Conservation (phyloP, 2,113 vertebrate species). For the Rhabdornis inornatus region DNA sequence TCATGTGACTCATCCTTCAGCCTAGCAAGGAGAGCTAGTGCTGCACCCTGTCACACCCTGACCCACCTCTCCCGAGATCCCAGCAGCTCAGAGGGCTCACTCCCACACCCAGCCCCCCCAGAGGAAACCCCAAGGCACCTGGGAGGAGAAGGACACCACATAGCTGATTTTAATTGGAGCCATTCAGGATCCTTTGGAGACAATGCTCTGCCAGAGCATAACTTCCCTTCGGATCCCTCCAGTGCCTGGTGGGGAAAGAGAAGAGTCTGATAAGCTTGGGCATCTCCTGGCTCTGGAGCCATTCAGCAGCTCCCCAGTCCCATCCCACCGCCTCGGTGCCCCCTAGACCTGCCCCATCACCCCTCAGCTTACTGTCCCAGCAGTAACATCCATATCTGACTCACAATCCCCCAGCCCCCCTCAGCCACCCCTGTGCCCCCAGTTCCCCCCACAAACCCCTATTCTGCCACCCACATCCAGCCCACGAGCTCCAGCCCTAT, state of each 20-base stretch:
- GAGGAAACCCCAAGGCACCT: conserved; percentile 40
- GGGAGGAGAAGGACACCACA: conserved; percentile 77
- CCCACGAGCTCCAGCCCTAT: background rate
- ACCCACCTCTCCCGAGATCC: background rate
- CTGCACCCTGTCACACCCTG: background rate
- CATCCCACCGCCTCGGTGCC: background rate
- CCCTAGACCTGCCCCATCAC: background rate
- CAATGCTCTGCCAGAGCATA: accelerated
- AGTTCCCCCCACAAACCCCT: background rate
- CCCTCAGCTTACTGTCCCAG: background rate
- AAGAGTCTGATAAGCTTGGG: background rate
- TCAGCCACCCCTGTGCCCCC: background rate
- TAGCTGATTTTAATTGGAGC: conserved; percentile 72
- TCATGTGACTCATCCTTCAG: accelerated
- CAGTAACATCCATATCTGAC: background rate
- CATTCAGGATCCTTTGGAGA: conserved; percentile 12
- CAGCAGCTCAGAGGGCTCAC: background rate
- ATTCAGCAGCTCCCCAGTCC: background rate
- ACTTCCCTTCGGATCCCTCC: accelerated
- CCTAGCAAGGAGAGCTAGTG: background rate
- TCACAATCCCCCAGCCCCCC: background rate
- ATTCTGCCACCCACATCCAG: background rate
- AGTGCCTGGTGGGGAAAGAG: background rate
- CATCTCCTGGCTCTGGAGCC: background rate
- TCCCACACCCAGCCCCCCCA: background rate